Evolutionary conservation across 2,797 vertebrate species (phyloP), one percentile per base, ranked within the genome.

Genomic region (Limosa lapponica): DNA sequence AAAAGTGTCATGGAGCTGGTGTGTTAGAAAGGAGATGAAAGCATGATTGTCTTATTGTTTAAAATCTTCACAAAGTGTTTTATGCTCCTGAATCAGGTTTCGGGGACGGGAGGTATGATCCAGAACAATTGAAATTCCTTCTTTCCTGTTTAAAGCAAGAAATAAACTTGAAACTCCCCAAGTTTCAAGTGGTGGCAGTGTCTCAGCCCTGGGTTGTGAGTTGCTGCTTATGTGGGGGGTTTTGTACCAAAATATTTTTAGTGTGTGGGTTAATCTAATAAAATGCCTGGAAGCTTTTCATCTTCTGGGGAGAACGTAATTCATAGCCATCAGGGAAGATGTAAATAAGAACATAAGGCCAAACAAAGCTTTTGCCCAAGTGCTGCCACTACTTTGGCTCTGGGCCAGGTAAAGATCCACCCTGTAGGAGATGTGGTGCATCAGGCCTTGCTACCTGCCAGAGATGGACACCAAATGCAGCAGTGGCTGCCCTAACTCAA

Each of bases 401-500:
- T 7, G 28, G 36, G n/a, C 10, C n/a, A 36, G 55, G 41, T 37
- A 17, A 55, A 70, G 41, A 19, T 32, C 10, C 2, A 6, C 18
- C 22, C 48, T 9, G 2, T 1, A 16, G 34, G 70, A 27, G 7
- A 46, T 22, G 46, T 6, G 36, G 17, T 70, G 55, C 6, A 2
- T 49, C 5, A 5, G 10, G 18, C 28, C 58, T 62, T 39, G 34
- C n/a, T 67, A 61, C n/a, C 49, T 89, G 44, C 73, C 36, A 6
- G 92, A 92, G 37, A 94, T 18, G 3, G 96, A 54, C 10, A 73
- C 92, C 49, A 95, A 79, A 22, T 93, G 91, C 44, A 94, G 62
- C 24, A 95, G 65, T 8, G 91, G 92, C 34, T 96, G 95, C 46
- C 91, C 94, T 64, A 87, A 67, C 30, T 82, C 80, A 12, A 37